Conservation (phyloP, 2,888 invertebrate genomes). For the Synergus japonicus region DNA sequence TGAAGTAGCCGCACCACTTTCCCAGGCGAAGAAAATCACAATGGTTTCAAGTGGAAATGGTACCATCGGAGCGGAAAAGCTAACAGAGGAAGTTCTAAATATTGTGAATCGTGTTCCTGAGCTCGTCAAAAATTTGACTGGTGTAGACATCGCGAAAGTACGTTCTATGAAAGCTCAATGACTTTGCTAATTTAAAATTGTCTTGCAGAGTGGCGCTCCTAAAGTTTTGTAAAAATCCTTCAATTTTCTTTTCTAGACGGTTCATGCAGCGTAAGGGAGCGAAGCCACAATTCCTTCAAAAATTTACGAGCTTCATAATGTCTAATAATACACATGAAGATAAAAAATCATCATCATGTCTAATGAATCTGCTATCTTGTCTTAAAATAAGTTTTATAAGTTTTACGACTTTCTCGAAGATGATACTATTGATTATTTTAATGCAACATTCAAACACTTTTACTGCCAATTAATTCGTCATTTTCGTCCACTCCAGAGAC, state of each 20-base stretch:
- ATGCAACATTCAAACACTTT: conserved; percentile 42
- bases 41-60: conserved; percentile 97
- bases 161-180: conserved; percentile 41
- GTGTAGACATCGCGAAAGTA: conserved; percentile 95
- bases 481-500: conserved; percentile 23
- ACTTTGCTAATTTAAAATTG: conserved; percentile 26
- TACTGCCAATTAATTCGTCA: conserved; percentile 46
- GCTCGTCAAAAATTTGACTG: conserved; percentile 94
- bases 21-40: conserved; percentile 96
- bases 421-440: background rate
- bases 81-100: conserved; percentile 95
- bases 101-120: conserved; percentile 96
- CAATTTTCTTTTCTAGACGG: conserved; percentile 69
- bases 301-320: conserved; percentile 52
- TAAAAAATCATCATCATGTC: conserved; percentile 25
- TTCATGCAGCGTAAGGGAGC: conserved; percentile 72
- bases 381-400: conserved; percentile 20
- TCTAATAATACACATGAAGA: conserved; percentile 35
- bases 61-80: conserved; percentile 95
- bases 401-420: conserved; percentile 7
- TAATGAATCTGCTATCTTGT: conserved; percentile 13
- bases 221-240: background rate
- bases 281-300: conserved; percentile 55
- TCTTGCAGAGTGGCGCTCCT: conserved; percentile 11
- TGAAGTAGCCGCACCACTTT: conserved; percentile 96